Evolutionary conservation across 1,140 invertebrate genomes (phyloP).

Genomic region (Drosophila parabipectinata): DNA sequence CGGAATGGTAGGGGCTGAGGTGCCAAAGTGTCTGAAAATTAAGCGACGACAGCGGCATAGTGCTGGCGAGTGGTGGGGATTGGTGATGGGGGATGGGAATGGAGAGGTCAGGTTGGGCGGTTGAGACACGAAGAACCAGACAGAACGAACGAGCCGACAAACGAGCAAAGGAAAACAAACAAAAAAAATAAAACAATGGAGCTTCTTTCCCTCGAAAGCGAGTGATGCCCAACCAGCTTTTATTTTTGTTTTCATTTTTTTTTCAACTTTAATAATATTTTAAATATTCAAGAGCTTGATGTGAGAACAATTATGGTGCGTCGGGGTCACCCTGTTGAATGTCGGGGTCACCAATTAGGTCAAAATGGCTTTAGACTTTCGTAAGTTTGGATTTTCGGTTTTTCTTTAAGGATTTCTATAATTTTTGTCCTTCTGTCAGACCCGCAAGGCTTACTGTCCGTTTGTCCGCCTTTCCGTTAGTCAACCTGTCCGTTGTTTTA

Average conservation of each 20-base stretch:
- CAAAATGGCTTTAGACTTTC: no score
- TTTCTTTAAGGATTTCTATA: no score
- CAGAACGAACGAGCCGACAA: constrained; percentile 19
- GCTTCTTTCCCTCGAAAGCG: no score
- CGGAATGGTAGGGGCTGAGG: constrained; percentile 7
- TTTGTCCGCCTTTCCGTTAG: no score
- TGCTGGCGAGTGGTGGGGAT: not conserved
- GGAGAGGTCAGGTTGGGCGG: not conserved
- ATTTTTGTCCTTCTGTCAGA: no score
- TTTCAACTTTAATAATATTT: not conserved
- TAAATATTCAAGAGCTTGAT: not conserved
- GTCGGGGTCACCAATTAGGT: no score
- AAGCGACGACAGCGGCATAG: constrained; percentile 37
- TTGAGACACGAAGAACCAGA: constrained; percentile 1
- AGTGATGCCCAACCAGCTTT: no score
- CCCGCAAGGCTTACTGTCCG: no score
- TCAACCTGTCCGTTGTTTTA: no score
- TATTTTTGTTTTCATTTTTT: not conserved
- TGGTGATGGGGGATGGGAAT: not conserved
- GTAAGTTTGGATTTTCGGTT: no score
- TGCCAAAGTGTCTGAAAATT: constrained; percentile 75
- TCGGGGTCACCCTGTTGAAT: no score
- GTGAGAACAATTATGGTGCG: no score
- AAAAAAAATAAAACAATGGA: constrained; percentile 15
- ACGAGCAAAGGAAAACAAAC: constrained; percentile 45